Percentiles rank a stretch among this genome's conserved stretches.
Conservation (phyloP, 30 jellyfish, hydroid and myxozoan genomes). For the Turritopsis dohrnii region DNA sequence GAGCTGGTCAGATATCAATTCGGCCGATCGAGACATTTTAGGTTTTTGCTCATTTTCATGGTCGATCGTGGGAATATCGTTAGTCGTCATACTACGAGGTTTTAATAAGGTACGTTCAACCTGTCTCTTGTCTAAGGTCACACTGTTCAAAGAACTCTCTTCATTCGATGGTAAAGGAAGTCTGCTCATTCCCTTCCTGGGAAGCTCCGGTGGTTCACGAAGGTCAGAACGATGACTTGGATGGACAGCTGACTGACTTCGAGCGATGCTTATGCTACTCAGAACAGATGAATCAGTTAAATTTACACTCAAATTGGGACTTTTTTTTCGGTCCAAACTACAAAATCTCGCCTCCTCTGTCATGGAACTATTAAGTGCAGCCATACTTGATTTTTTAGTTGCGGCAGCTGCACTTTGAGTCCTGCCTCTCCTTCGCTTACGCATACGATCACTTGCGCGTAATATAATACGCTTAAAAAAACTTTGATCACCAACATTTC, state of each 20-base stretch:
- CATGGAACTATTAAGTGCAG: neutral
- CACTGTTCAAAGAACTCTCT: conserved; percentile 4
- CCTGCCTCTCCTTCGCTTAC: conserved; percentile 42
- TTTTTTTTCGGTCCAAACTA: conserved; percentile 20
- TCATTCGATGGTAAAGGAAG: neutral
- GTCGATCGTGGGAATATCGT: conserved; percentile 7
- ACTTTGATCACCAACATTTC: conserved; percentile 50
- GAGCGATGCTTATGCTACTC: neutral
- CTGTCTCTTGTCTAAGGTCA: neutral
- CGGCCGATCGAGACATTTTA: conserved; percentile 14
- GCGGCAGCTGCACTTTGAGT: conserved; percentile 21
- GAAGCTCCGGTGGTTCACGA: neutral
- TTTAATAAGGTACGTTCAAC: neutral
- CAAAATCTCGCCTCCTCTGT: conserved; percentile 18
- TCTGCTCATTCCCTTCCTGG: neutral
- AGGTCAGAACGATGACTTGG: neutral
- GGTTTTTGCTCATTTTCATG: neutral
- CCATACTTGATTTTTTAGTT: neutral
- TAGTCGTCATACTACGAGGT: conserved; percentile 14
- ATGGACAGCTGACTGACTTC: neutral
- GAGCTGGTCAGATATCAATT: neutral
- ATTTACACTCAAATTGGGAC: neutral
- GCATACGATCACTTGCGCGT: conserved; percentile 72
- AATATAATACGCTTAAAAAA: conserved; percentile 64
- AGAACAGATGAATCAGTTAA: conserved; percentile 1